These are phyloP conservation scores for Netelia virgata DNA, from an alignment of 2,888 invertebrate genomes.

Conservation along the genomic window DNA sequence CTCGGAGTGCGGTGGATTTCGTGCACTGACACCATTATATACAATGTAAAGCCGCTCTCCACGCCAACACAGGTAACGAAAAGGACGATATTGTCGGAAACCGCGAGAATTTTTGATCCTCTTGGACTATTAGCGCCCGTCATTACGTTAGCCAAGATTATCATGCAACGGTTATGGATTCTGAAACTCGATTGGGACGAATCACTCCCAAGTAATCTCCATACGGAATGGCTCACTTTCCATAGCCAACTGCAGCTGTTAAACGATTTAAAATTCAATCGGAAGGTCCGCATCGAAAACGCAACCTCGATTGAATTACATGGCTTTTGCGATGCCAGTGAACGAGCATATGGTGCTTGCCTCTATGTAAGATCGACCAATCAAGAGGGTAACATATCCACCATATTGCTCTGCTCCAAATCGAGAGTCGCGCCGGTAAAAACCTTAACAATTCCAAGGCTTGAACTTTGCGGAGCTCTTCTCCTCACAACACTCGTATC, in stretches of 20 bases:
- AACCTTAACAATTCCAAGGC: constrained; percentile 26
- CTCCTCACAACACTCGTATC: constrained; percentile 11
- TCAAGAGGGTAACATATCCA: background rate
- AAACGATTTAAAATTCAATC: constrained; percentile 53
- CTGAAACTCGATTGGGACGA: constrained; percentile 68
- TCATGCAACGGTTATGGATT: constrained; percentile 50
- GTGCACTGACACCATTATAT: constrained; percentile 28
- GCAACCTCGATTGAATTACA: constrained; percentile 53
- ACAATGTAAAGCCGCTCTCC: background rate
- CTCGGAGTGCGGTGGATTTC: constrained; percentile 48
- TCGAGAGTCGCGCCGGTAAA: constrained; percentile 52
- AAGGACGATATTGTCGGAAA: constrained; percentile 37
- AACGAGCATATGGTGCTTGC: constrained; percentile 56
- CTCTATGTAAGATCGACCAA: constrained; percentile 39
- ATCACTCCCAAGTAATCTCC: constrained; percentile 32
- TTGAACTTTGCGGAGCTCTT: constrained; percentile 52
- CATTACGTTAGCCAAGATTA: constrained; percentile 49
- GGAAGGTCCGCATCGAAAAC: background rate
- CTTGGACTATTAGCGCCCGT: constrained; percentile 65
- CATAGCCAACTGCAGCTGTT: constrained; percentile 14
- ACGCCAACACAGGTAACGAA: constrained; percentile 38
- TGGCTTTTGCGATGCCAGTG: constrained; percentile 67
- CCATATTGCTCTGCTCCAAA: constrained; percentile 32
- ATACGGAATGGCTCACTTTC: background rate
- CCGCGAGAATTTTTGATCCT: constrained; percentile 65